Base-by-base conservation (phyloP, 2,888 invertebrate genomes). In the Mongoloraphidia duomilia region DNA sequence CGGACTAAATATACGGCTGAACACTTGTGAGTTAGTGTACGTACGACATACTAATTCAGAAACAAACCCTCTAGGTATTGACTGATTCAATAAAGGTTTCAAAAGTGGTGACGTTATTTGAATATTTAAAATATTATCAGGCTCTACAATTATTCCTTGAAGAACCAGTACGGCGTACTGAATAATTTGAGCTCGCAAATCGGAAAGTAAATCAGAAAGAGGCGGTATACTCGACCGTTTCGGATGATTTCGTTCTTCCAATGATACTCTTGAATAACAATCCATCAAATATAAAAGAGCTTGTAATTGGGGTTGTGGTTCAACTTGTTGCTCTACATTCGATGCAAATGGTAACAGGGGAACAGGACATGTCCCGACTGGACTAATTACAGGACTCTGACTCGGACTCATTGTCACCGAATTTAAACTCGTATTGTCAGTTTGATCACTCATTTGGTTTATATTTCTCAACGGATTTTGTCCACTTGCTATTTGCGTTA, bases 221-320 rank as follows among this genome's bases (percentile, higher is more conserved):
- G 85, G 84, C 2, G 83, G 82, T 55, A 80, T 75, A 53, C 82
- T 84, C 57, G 82, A 80, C 62, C 79, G 78, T 71, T 85, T 87
- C 14, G 86, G 80, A 62, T 84, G 76, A 61, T 80, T 81, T 56
- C 84, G 70, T 63, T 86, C 86, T 63, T 87, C 87, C 1, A 77
- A 63, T 37, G 79, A 76, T 12, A 85, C 80, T 57, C 84, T 75
- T 38, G 80, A 77, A 64, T 87, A 88, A 61, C 75, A 76, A 54
- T 79, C 77, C 58, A 77, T 66, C 49, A 81, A 63, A 59, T 79
- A 80, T 44, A 60, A 59, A 17, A 68, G 54, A 1, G 65, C 65
- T 38, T 61, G 43, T 33, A 55, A 56, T 42, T 61, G 56, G 1
- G 62, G 60, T 37, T 17, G 34, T 33, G 17, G 40, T 26, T 36